Percentiles rank a stretch among this genome's conserved stretches.
Evolutionary conservation across 2,797 vertebrate species (phyloP).

Genomic region (Cyprinella venusta): DNA sequence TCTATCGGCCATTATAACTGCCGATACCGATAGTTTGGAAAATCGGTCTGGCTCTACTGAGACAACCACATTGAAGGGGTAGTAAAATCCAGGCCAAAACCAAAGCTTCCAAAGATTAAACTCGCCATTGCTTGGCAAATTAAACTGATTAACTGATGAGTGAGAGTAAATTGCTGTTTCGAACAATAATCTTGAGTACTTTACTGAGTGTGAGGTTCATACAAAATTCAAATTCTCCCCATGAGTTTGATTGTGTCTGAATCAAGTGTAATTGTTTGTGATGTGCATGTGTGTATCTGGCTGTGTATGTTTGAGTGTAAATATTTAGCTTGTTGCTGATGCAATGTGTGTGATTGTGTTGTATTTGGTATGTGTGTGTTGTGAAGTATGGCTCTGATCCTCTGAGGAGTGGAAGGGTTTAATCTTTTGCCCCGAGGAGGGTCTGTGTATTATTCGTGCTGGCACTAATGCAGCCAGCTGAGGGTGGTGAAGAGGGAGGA

Average conservation of each 20-base stretch:
- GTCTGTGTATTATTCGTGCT: slow-evolving; percentile 68
- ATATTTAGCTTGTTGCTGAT: slow-evolving; percentile 36
- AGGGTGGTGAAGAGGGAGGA: slow-evolving; percentile 49
- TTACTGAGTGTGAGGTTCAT: not conserved
- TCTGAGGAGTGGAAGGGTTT: slow-evolving; percentile 47
- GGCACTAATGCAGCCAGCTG: slow-evolving; percentile 50
- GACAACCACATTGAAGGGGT: not conserved
- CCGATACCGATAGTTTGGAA: no score
- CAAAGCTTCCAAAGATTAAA: not conserved
- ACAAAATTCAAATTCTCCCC: not conserved
- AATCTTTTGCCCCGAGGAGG: slow-evolving; percentile 83
- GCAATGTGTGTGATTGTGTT: slow-evolving; percentile 28
- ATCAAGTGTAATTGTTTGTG: slow-evolving; percentile 21
- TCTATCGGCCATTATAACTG: no score
- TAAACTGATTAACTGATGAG: not conserved
- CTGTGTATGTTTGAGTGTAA: slow-evolving; percentile 19
- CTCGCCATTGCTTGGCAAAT: not conserved
- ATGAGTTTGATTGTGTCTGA: slow-evolving; percentile 2
- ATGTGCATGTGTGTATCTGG: not conserved
- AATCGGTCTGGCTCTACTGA: not conserved
- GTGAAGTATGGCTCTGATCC: slow-evolving; percentile 16
- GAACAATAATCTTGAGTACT: slow-evolving; percentile 1
- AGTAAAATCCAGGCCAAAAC: not conserved
- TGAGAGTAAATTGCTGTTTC: not conserved
- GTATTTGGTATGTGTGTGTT: slow-evolving; percentile 7